Base-by-base conservation (phyloP, 2,113 vertebrate species). In the Rhinichthys klamathensis region DNA sequence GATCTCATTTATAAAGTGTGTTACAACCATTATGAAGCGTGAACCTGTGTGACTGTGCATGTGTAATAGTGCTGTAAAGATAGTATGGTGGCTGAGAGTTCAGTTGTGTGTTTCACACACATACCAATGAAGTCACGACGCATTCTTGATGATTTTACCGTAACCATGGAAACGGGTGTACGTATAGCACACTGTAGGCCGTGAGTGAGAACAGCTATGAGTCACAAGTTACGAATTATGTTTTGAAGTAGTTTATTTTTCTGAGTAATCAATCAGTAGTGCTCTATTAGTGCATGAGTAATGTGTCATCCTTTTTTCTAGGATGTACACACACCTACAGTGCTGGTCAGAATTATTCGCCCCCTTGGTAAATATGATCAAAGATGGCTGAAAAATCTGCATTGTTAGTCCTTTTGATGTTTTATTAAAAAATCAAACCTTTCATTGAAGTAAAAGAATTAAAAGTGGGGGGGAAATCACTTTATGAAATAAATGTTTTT, bases 121-220 rank as follows among this genome's bases (percentile, higher is more conserved):
- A 58, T 60, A 51, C 10, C 61, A 32, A 44, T 1, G 78, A 49
- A 81, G 61, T 81, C 79, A 77, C 81, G 79, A 76, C 74, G 65
- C 77, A 81, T 78, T 54, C 35, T 16, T 51, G 49, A 80, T 73
- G 85, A 86, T 65, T 49, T 83, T 80, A 80, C 72, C 54, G 85
- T 89, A 38, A 0, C 85, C 85, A 82, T 89, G 87, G 87, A 82
- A 65, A 89, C 76, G 61, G 78, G 7, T 27, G 85, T 86, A 89
- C 85, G 82, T 89, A 89, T 89, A 89, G 85, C 51, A 56, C 80
- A 82, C 82, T 75, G 87, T 84, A 86, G 87, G 85, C 87, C n/a
- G 38, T 63, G 61, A 89, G 87, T 61, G 77, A 35, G 85, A 89
- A 89, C 82, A 84, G 77, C 21, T 69, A 67, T 81, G 79, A 81